Conservation (phyloP, 2,113 vertebrate species). For the Marmota monax region DNA sequence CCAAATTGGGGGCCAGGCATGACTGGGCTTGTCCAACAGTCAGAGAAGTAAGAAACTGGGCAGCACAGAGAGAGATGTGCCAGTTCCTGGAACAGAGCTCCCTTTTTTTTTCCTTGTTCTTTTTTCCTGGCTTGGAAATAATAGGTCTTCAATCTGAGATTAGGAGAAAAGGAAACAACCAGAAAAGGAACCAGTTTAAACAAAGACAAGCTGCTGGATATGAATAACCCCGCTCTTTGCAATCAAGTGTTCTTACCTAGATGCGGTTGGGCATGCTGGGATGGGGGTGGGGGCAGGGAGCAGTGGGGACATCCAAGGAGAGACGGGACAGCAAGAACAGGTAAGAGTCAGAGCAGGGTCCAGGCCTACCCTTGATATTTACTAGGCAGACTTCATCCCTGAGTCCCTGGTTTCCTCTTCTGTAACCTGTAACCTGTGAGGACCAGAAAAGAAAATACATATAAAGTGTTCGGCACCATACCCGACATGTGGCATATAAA, state of each 20-base stretch:
- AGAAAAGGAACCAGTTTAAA: slow-evolving; percentile 81
- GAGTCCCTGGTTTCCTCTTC: neutral
- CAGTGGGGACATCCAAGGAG: neutral
- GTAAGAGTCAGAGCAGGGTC: neutral
- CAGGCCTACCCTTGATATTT: neutral
- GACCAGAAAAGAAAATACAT: neutral
- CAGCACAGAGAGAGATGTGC: slow-evolving; percentile 50
- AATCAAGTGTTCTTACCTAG: slow-evolving; percentile 58
- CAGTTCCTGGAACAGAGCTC: slow-evolving; percentile 74
- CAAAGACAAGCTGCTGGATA: slow-evolving; percentile 58
- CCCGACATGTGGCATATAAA: neutral
- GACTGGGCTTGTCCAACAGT: slow-evolving; percentile 60
- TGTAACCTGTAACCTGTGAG: neutral
- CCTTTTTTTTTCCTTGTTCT: slow-evolving; percentile 46
- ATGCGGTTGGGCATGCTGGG: neutral
- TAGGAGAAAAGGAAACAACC: slow-evolving; percentile 77
- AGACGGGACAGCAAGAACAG: neutral
- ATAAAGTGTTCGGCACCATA: neutral
- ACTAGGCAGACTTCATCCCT: neutral
- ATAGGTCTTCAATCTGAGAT: slow-evolving; percentile 81
- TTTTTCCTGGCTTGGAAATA: slow-evolving; percentile 76
- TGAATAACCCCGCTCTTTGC: neutral
- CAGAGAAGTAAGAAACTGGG: slow-evolving; percentile 59
- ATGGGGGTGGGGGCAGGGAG: neutral
- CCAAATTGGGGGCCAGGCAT: slow-evolving; percentile 51